phyloP scores from a whole-genome alignment of 2,113 vertebrate species.

The Tenebrosternarchus preto region DNA sequence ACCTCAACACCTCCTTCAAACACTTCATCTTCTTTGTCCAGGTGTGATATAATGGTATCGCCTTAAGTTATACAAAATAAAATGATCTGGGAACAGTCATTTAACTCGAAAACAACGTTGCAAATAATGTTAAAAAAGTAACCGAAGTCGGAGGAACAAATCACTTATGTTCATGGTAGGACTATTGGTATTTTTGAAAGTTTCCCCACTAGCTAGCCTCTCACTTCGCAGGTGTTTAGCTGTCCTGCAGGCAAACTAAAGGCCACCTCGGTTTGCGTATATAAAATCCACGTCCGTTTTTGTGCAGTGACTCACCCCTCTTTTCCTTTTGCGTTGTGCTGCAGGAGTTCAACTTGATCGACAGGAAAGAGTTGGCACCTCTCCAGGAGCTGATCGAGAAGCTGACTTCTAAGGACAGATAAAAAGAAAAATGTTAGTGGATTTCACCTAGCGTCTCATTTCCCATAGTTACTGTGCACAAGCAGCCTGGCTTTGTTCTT shows the following conservation, averaged over 20 bases:
- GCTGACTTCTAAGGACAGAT: constrained; percentile 89
- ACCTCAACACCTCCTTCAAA: constrained; percentile 88
- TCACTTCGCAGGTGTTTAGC: not conserved
- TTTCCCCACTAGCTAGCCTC: not conserved
- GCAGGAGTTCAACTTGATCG: constrained; percentile 88
- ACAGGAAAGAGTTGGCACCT: constrained; percentile 84
- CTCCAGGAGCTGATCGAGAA: constrained; percentile 90
- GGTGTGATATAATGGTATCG: constrained; percentile 63
- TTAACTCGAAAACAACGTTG: too few species aligned
- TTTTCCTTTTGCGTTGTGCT: constrained; percentile 25
- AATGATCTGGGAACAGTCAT: too few species aligned
- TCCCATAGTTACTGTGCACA: constrained; percentile 59
- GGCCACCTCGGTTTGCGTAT: not conserved
- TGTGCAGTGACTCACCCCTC: not conserved
- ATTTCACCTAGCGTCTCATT: constrained; percentile 51
- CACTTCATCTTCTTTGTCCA: constrained; percentile 89
- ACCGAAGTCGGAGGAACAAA: too few species aligned
- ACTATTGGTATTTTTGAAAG: not conserved
- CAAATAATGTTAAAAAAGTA: too few species aligned
- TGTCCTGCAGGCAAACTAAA: not conserved
- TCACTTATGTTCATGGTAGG: too few species aligned
- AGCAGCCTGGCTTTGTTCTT: constrained; percentile 69
- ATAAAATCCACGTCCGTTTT: not conserved
- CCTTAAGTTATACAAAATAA: too few species aligned
- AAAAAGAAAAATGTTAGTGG: constrained; percentile 54